Percentiles rank a stretch among this genome's conserved stretches.
These are phyloP conservation scores for Indicator maculatus DNA, from an alignment of 2,113 vertebrate genomes.

Conservation along the genomic window DNA sequence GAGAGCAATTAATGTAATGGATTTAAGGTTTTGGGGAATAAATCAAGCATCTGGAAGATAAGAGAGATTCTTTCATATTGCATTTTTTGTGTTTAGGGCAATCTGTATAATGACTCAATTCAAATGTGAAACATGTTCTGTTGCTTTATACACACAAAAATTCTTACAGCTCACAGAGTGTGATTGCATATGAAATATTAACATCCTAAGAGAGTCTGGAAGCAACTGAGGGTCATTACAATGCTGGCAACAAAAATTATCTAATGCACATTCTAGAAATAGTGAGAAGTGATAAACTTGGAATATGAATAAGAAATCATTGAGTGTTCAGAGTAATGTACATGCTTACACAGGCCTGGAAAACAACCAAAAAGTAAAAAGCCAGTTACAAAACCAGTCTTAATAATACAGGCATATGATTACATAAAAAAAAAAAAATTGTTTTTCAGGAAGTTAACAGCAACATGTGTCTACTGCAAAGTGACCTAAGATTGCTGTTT, in stretches of 20 bases:
- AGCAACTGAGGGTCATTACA: neutral
- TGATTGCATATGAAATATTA: conserved; percentile 20
- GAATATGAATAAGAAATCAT: neutral
- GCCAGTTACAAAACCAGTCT: neutral
- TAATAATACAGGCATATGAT: neutral
- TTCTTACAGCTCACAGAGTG: neutral
- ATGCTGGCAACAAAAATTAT: neutral
- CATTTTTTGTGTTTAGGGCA: neutral
- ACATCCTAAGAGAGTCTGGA: neutral
- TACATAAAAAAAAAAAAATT: neutral
- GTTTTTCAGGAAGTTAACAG: neutral
- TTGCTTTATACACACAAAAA: neutral
- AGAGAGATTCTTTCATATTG: neutral
- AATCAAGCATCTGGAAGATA: neutral
- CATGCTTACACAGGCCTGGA: neutral
- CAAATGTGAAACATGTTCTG: neutral
- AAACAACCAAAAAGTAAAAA: neutral
- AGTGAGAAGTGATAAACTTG: neutral
- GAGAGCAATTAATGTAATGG: too few species aligned
- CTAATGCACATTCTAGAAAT: neutral
- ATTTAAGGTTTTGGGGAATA: neutral
- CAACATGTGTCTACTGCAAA: neutral
- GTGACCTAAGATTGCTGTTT: neutral
- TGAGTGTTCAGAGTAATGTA: neutral
- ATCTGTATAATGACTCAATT: neutral